Percentiles rank a stretch among this genome's conserved stretches.
Evolutionary conservation across 2,113 vertebrate species (phyloP).

Genomic region (Sigmodon hispidus): DNA sequence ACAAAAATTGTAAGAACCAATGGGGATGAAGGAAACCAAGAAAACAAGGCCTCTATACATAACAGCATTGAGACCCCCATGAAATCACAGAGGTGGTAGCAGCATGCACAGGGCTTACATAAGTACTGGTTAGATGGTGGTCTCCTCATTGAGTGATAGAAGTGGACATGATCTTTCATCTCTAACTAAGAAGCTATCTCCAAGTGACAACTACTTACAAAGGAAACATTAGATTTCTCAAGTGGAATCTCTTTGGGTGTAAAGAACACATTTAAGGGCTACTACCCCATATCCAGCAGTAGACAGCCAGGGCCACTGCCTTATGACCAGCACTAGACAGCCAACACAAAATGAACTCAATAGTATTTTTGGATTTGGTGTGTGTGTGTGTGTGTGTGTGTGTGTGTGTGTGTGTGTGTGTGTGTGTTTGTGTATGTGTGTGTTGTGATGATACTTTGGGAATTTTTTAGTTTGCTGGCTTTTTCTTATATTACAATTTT

Average conservation of each 20-base stretch:
- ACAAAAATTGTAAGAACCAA: background rate
- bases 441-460: background rate
- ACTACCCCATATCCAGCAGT: background rate
- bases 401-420: background rate
- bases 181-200: background rate
- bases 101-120: background rate
- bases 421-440: background rate
- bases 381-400: too few species aligned
- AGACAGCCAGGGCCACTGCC: background rate
- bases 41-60: background rate
- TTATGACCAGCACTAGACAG: background rate
- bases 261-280: background rate
- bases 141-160: background rate
- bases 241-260: background rate
- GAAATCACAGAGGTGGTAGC: background rate
- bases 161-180: background rate
- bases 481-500: background rate
- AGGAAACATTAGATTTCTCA: background rate
- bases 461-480: background rate
- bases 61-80: background rate
- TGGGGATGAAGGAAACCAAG: background rate
- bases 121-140: background rate
- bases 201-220: background rate
- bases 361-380: background rate
- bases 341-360: background rate